Evolutionary conservation across 1,140 invertebrate species (phyloP).

Genomic region (Brachystomella parvula): DNA sequence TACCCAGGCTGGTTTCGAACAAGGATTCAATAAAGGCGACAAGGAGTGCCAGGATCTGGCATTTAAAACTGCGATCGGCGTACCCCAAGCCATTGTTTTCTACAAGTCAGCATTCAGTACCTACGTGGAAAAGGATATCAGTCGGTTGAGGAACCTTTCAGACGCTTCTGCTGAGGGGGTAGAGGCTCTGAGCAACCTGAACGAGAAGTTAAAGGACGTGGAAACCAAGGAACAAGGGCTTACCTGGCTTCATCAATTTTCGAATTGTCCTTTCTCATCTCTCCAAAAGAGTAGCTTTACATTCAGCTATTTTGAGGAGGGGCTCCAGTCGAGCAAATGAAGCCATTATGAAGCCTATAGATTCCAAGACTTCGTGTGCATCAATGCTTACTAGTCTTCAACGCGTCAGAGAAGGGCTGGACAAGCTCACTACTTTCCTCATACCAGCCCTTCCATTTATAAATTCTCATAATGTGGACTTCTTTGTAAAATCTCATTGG

Average conservation of each 20-base stretch:
- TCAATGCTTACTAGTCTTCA: neutral
- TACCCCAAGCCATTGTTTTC: neutral
- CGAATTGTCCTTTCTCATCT: neutral
- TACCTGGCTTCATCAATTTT: neutral
- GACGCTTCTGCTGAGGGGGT: neutral
- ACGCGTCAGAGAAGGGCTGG: slow-evolving; percentile 17
- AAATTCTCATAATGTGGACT: slow-evolving; percentile 72
- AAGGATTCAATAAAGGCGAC: neutral
- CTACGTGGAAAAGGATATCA: neutral
- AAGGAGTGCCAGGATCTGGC: neutral
- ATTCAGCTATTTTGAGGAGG: neutral
- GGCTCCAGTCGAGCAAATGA: too few relatives aligned
- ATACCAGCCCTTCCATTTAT: slow-evolving; percentile 53
- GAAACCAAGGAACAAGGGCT: neutral
- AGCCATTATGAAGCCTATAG: neutral
- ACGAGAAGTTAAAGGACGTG: neutral
- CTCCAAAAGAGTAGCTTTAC: neutral
- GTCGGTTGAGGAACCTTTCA: neutral
- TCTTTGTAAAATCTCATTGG: slow-evolving; percentile 64
- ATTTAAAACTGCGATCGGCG: neutral
- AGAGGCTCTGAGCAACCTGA: neutral
- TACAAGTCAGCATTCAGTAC: neutral
- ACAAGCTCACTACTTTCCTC: slow-evolving; percentile 51
- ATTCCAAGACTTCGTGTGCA: neutral
- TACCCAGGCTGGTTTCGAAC: neutral